Percentiles rank a stretch among this genome's conserved stretches.
Conservation (phyloP, 2,113 vertebrate species). For the Uropsilus gracilis region DNA sequence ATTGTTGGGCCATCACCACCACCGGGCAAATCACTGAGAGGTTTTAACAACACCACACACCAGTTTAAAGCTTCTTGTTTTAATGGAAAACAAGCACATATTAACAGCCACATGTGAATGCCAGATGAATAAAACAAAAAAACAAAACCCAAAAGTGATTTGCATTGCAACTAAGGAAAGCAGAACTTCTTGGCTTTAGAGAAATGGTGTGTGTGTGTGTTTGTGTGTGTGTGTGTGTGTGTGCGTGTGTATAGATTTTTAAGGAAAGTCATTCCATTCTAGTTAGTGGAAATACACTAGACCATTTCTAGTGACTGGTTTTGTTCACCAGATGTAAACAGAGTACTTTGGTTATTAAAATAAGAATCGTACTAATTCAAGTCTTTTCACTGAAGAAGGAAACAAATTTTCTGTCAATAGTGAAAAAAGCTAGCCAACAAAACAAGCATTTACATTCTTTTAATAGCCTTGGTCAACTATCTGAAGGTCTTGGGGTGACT, state of each 20-base stretch:
- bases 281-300: conserved; percentile 39
- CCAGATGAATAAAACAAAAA: conserved; percentile 47
- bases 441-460: conserved; percentile 42
- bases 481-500: neutral
- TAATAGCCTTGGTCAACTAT: neutral
- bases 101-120: conserved; percentile 64
- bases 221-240: neutral
- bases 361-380: conserved; percentile 42
- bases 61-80: conserved; percentile 70
- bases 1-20: neutral
- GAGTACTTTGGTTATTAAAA: neutral
- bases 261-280: conserved; percentile 37
- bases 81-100: conserved; percentile 71
- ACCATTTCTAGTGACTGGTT: conserved; percentile 62
- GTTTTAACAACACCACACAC: conserved; percentile 71
- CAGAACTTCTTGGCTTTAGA: conserved; percentile 54
- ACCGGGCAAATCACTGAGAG: neutral
- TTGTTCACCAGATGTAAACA: conserved; percentile 58
- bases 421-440: conserved; percentile 60
- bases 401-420: conserved; percentile 23
- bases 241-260: neutral
- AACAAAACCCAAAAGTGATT: conserved; percentile 2
- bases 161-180: neutral
- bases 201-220: neutral
- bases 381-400: neutral